A percentile compares a stretch with the other conserved stretches of the same genome.
Evolutionary conservation across 1,140 invertebrate species (phyloP).

Genomic region (Cryptotermes secundus): DNA sequence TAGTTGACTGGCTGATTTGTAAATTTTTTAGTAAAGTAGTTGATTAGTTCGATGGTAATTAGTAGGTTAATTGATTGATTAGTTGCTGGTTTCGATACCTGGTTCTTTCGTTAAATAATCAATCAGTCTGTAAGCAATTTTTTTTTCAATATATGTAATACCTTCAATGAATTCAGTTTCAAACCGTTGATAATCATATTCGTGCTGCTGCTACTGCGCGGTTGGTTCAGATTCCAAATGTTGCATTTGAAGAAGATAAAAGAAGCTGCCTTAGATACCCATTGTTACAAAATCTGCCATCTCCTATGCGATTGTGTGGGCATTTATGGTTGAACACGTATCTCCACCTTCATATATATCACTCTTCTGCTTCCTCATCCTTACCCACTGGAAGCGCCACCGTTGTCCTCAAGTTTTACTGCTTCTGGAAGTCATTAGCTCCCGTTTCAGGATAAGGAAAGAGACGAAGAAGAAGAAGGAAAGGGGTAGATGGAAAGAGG

Average conservation of each 20-base stretch:
- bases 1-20: too few species aligned
- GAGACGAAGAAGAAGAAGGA: constrained; percentile 1
- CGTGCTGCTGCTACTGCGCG: background rate
- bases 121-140: too few species aligned
- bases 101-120: too few species aligned
- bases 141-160: too few species aligned
- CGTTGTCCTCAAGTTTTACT: background rate
- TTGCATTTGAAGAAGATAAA: background rate
- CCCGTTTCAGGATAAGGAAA: background rate
- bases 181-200: background rate
- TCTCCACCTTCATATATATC: background rate
- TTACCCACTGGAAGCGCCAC: background rate
- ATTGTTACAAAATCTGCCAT: background rate
- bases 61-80: too few species aligned
- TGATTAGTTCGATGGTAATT: too few species aligned
- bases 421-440: constrained; percentile 6
- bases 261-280: background rate
- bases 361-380: background rate
- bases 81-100: too few species aligned
- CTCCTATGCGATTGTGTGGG: background rate
- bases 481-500: background rate
- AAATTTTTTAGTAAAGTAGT: too few species aligned
- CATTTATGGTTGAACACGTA: background rate
- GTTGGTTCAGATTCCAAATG: background rate
- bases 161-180: too few species aligned